phyloP scores from a whole-genome alignment of 2,888 invertebrate species.

The Cistogaster globosa region DNA sequence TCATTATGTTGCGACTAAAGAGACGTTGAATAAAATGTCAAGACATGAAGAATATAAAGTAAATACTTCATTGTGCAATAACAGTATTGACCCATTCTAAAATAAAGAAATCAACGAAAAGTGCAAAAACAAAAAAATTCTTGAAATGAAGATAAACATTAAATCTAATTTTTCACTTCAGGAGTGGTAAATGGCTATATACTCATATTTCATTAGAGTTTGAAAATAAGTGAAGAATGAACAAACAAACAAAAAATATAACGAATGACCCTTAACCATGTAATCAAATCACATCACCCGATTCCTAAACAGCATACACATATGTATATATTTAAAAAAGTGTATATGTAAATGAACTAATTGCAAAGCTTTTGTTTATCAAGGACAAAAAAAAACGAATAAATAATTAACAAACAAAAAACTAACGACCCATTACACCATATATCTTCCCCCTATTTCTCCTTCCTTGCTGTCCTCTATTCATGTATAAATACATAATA shows the following conservation, averaged over 20 bases:
- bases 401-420: constrained; percentile 51
- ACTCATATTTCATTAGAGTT: background rate
- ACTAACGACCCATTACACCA: constrained; percentile 50
- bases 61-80: too few species aligned
- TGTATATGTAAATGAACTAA: constrained; percentile 37
- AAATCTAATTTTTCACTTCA: background rate
- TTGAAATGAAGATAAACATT: too few species aligned
- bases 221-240: background rate
- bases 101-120: too few species aligned
- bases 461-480: background rate
- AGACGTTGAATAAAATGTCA: too few species aligned
- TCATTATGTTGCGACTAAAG: too few species aligned
- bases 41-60: too few species aligned
- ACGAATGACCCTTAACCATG: constrained; percentile 55
- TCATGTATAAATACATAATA: background rate
- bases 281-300: constrained; percentile 53
- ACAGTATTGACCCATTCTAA: too few species aligned
- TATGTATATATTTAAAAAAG: background rate
- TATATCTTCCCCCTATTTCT: background rate
- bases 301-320: background rate
- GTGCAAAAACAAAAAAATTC: too few species aligned
- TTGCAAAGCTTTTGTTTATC: constrained; percentile 45
- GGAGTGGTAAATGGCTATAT: background rate
- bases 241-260: constrained; percentile 19
- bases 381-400: constrained; percentile 18